These are phyloP conservation scores for Dallia pectoralis DNA, from an alignment of 2,797 vertebrate genomes.

Conservation along the genomic window DNA sequence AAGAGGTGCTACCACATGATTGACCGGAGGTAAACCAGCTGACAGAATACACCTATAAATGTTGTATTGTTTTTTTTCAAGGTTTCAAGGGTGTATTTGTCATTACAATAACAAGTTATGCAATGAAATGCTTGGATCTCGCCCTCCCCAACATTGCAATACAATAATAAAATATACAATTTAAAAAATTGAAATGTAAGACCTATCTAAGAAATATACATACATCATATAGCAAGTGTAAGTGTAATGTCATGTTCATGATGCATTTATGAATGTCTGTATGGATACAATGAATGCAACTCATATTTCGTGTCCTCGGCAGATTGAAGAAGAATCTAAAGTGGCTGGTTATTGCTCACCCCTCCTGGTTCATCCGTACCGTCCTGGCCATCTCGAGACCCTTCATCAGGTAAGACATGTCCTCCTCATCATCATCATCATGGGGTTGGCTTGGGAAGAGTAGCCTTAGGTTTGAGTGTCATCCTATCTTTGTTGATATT, in stretches of 20 bases:
- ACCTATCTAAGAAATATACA: too few relatives aligned
- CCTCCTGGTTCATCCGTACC: slow-evolving; percentile 95
- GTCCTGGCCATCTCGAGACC: slow-evolving; percentile 93
- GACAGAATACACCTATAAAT: neutral
- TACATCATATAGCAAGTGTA: too few relatives aligned
- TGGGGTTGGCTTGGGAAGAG: neutral
- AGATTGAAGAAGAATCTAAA: slow-evolving; percentile 96
- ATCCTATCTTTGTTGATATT: neutral
- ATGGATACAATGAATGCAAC: neutral
- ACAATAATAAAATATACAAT: too few relatives aligned
- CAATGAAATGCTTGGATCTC: too few relatives aligned
- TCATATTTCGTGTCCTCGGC: slow-evolving; percentile 16
- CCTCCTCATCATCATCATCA: neutral
- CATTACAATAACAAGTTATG: too few relatives aligned
- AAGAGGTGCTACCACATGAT: slow-evolving; percentile 99
- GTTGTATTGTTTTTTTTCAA: too few relatives aligned
- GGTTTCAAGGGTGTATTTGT: neutral
- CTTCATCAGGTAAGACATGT: slow-evolving; percentile 87
- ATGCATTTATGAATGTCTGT: neutral
- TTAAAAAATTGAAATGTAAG: too few relatives aligned
- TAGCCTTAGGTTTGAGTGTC: neutral
- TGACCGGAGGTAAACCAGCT: slow-evolving; percentile 83
- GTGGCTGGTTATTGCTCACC: slow-evolving; percentile 92
- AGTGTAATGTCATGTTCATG: neutral
- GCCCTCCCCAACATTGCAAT: too few relatives aligned